A percentile compares a stretch with the other conserved stretches of the same genome.
phyloP scores from a whole-genome alignment of 2,113 vertebrate genomes.

The Dendrocopos noguchii region DNA sequence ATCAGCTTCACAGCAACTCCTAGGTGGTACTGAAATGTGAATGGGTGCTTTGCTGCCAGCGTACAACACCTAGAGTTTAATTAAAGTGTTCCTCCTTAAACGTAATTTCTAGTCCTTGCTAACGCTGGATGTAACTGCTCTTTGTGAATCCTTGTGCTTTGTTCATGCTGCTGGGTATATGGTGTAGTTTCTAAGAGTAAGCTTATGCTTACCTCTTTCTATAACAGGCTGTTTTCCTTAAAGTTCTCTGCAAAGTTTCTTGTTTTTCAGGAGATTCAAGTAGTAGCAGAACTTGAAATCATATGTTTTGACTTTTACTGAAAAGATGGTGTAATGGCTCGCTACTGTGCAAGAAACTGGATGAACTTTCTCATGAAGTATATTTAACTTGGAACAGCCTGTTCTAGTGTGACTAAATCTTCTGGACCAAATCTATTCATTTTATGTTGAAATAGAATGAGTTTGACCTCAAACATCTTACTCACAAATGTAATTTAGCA shows the following conservation, averaged over 20 bases:
- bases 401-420: not conserved
- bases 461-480: not conserved
- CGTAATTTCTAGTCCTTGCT: not conserved
- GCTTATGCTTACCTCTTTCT: not conserved
- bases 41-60: not conserved
- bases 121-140: not conserved
- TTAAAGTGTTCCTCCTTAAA: not conserved
- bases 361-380: not conserved
- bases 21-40: not conserved
- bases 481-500: not conserved
- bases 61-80: not conserved
- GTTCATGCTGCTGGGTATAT: not conserved
- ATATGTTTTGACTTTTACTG: not conserved
- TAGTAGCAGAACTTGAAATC: not conserved
- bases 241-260: not conserved
- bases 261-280: not conserved
- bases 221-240: not conserved
- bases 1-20: not conserved
- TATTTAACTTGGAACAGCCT: slow-evolving; percentile 25
- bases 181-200: not conserved
- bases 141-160: not conserved
- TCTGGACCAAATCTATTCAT: not conserved
- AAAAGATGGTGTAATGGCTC: not conserved
- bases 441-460: slow-evolving; percentile 15
- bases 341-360: not conserved